Evolutionary conservation across 2,888 invertebrate species (phyloP).

Genomic region (Philonicus albiceps): DNA sequence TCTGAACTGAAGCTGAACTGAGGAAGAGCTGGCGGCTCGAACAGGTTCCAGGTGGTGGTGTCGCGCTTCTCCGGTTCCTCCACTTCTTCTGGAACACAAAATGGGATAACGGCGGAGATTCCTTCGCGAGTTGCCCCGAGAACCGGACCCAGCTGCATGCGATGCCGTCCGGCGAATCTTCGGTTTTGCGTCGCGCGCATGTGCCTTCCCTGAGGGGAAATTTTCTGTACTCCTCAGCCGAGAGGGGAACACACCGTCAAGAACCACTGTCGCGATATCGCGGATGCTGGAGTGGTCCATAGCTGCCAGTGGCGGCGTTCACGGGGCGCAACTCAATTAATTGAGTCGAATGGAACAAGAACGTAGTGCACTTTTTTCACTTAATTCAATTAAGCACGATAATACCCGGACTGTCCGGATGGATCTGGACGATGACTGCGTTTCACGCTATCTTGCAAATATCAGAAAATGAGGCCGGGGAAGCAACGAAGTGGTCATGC

Average conservation of each 20-base stretch:
- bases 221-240: background rate
- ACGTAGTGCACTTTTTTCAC: background rate
- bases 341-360: background rate
- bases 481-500: background rate
- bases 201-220: background rate
- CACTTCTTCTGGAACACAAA: background rate
- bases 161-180: background rate
- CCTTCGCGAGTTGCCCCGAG: background rate
- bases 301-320: background rate
- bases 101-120: background rate
- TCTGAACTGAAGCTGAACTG: constrained; percentile 37
- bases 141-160: background rate
- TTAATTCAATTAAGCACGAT: background rate
- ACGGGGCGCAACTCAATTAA: background rate
- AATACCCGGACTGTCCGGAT: background rate
- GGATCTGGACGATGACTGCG: background rate
- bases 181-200: background rate
- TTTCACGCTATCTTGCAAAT: background rate
- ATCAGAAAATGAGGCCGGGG: background rate
- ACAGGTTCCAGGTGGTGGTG: constrained; percentile 28
- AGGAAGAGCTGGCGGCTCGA: background rate
- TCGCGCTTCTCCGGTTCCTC: background rate
- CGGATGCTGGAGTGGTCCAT: background rate
- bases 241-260: background rate
- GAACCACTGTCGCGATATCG: background rate